Conservation (phyloP, 2,888 invertebrate genomes). For the Hipparchia semele region DNA sequence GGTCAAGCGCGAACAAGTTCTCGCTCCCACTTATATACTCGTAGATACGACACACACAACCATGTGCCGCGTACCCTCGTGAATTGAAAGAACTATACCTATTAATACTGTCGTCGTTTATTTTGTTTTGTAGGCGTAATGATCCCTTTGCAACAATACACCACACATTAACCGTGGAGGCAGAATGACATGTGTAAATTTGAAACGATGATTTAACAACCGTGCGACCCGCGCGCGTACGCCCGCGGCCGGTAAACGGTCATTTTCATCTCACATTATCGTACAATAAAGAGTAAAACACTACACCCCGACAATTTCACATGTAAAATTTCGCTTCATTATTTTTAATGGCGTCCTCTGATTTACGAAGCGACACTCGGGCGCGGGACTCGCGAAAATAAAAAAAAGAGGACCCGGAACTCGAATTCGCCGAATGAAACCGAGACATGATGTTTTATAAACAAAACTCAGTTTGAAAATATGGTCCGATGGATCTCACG, state of each 20-base stretch:
- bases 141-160: conserved; percentile 1
- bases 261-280: conserved; percentile 46
- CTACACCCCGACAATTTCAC: conserved; percentile 43
- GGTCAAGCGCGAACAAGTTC: too few species aligned
- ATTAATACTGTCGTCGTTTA: neutral
- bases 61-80: too few species aligned
- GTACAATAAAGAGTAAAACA: conserved; percentile 45
- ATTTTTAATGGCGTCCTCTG: conserved; percentile 63
- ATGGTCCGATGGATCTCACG: conserved; percentile 64
- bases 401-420: conserved; percentile 27
- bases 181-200: conserved; percentile 42
- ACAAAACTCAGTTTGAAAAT: conserved; percentile 69
- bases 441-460: conserved; percentile 59
- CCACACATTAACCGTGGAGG: conserved; percentile 28
- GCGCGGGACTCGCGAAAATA: conserved; percentile 28
- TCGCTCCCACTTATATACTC: too few species aligned
- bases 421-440: conserved; percentile 35
- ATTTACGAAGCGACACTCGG: conserved; percentile 52
- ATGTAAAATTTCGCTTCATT: conserved; percentile 56
- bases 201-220: conserved; percentile 41
- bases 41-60: too few species aligned
- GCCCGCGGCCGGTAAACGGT: conserved; percentile 40
- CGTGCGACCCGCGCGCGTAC: conserved; percentile 27
- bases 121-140: conserved; percentile 5
- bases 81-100: too few species aligned